Evolutionary conservation across 2,888 invertebrate species (phyloP), one percentile per base, ranked within the genome.

Genomic region (Petrophora chlorosata): DNA sequence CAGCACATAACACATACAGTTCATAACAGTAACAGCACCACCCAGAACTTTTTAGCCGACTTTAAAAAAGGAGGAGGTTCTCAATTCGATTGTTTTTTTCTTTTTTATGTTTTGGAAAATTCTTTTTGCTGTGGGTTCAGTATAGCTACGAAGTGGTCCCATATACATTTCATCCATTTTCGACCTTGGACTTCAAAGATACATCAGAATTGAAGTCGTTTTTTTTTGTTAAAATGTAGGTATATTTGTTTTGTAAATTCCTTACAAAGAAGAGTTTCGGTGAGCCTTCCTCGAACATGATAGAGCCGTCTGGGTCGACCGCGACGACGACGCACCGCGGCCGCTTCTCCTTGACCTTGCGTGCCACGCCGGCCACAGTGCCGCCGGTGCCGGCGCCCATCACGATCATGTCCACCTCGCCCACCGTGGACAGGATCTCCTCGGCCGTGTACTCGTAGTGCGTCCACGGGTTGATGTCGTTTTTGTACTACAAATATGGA

Each of bases 401-500:
- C 39, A 97, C 93, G 48, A 97, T 85, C 93, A 97, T 94, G 78
- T 98, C 98, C 15, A 98, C 82, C 67, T 93, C 94, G 51, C 94
- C 93, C 1, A 78, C 59, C 0, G 77, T 56, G 43, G 94, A 92
- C 33, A 97, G 87, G 63, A 99, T 98, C 90, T 99, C 99, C 57
- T 94, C 94, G 0, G 94, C 98, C 1, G 99, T 99, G 41, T 94
- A 93, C 71, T 99, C 98, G 76, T 98, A 98, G 82, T 99, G 99
- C 0, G 98, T 97, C 65, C 97, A 74, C 0, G 99, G 98, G 87
- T 99, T 99, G 44, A 96, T 94, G 14, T 95, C 85, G 87, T 98
- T 98, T 3, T 94, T 93, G 78, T 98, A 98, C 94, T 75, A 42
- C 7, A 65, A 65, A 39, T 12, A n/a, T n/a, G n/a, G n/a, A n/a